Evolutionary conservation across 2,888 invertebrate species (phyloP).

Genomic region (Proisotoma minuta): DNA sequence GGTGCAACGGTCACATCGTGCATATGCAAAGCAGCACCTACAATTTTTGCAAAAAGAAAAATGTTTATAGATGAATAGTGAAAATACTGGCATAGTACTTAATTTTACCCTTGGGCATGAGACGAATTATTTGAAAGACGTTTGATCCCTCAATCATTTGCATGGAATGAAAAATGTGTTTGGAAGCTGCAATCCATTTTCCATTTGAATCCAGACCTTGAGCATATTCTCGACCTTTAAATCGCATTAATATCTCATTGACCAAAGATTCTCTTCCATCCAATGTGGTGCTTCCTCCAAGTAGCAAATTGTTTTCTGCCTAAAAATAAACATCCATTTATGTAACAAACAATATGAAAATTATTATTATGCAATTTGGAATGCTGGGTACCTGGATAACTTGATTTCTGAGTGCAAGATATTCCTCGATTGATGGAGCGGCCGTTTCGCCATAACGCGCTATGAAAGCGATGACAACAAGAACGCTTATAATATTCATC

Average conservation of each 20-base stretch:
- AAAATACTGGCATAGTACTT: too few relatives aligned
- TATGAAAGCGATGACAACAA: too few relatives aligned
- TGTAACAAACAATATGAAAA: not conserved
- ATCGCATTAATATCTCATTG: constrained; percentile 45
- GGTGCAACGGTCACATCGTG: constrained; percentile 49
- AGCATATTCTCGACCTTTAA: constrained; percentile 41
- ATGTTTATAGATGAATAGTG: too few relatives aligned
- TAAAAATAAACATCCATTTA: not conserved
- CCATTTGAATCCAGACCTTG: constrained; percentile 47
- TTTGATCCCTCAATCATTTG: constrained; percentile 59
- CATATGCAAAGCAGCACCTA: constrained; percentile 49
- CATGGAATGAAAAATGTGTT: constrained; percentile 63
- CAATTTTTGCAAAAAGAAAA: too few relatives aligned
- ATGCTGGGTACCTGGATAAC: constrained; percentile 29
- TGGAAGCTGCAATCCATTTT: constrained; percentile 59
- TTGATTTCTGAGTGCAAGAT: constrained; percentile 21
- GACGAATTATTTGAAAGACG: constrained; percentile 62
- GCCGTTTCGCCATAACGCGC: too few relatives aligned
- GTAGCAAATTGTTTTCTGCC: constrained; percentile 20
- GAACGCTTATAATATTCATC: too few relatives aligned
- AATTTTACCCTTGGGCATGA: constrained; percentile 65
- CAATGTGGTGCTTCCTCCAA: constrained; percentile 30
- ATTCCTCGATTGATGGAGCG: constrained; percentile 33
- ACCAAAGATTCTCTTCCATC: constrained; percentile 38
- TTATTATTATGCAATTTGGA: too few relatives aligned